Conservation (phyloP, 2,797 vertebrate species). For the Meriones psammophilus region DNA sequence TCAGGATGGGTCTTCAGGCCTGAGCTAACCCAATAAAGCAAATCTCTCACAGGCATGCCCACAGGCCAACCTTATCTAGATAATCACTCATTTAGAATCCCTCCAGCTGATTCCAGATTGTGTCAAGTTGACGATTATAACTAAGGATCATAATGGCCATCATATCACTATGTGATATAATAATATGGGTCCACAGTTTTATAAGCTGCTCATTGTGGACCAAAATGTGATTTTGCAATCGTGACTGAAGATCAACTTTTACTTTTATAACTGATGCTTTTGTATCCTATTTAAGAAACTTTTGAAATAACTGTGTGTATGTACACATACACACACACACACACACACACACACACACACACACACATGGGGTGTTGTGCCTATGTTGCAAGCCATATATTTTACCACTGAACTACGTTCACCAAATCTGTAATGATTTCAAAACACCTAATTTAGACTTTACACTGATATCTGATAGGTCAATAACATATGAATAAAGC, state of each 20-base stretch:
- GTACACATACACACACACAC: too few species aligned
- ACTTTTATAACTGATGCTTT: not conserved
- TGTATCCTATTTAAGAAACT: slow-evolving; percentile 25
- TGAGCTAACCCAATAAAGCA: not conserved
- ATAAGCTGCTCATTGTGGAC: not conserved
- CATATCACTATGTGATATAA: not conserved
- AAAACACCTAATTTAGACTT: slow-evolving; percentile 5
- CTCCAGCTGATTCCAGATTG: not conserved
- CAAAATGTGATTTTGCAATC: not conserved
- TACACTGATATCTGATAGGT: not conserved
- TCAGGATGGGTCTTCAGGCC: not conserved
- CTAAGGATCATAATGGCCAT: not conserved
- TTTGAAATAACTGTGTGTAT: not conserved
- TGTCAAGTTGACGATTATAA: not conserved
- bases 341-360: too few species aligned
- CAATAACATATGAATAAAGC: slow-evolving; percentile 32
- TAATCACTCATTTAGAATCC: not conserved
- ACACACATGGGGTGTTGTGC: not conserved
- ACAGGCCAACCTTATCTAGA: not conserved
- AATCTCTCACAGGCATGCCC: not conserved
- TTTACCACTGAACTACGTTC: not conserved
- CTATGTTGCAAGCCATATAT: not conserved
- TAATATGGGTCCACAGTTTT: not conserved
- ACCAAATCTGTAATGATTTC: not conserved
- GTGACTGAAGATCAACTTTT: not conserved